These are phyloP conservation scores for Biston stratarius DNA, from an alignment of 2,888 invertebrate genomes.

Conservation along the genomic window DNA sequence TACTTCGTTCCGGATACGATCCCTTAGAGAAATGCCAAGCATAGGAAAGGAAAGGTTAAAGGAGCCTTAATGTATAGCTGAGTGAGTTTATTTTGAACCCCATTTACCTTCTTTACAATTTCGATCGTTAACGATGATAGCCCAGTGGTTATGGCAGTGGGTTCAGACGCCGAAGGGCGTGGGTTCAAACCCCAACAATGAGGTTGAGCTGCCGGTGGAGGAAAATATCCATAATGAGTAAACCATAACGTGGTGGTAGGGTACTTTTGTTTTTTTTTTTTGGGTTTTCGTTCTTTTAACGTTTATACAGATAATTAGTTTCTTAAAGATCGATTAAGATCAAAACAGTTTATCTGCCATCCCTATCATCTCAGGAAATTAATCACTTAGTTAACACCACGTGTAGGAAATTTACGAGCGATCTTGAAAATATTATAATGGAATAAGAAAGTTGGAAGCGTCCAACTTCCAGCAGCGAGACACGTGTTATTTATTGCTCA, in stretches of 20 bases:
- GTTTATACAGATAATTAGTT: background rate
- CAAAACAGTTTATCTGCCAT: slow-evolving; percentile 16
- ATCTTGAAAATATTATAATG: slow-evolving; percentile 50
- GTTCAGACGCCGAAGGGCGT: too few relatives aligned
- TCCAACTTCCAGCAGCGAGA: slow-evolving; percentile 37
- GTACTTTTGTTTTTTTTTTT: too few relatives aligned
- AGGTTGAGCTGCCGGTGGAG: too few relatives aligned
- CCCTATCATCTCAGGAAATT: slow-evolving; percentile 36
- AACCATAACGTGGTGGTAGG: too few relatives aligned
- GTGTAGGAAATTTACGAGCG: slow-evolving; percentile 51
- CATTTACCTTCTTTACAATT: too few relatives aligned
- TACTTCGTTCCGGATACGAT: too few relatives aligned
- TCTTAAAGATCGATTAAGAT: slow-evolving; percentile 1
- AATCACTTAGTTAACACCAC: slow-evolving; percentile 48
- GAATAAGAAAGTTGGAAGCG: slow-evolving; percentile 47
- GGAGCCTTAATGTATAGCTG: background rate
- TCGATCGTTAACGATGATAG: too few relatives aligned
- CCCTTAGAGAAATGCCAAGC: too few relatives aligned
- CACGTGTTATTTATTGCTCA: slow-evolving; percentile 42
- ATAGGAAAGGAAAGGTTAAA: slow-evolving; percentile 1
- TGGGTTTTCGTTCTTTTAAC: background rate
- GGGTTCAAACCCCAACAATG: too few relatives aligned
- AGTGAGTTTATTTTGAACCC: too few relatives aligned
- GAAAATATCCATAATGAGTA: too few relatives aligned
- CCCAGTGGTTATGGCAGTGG: too few relatives aligned